Evolutionary conservation across 2,113 vertebrate species (phyloP).

Genomic region (Parus major): DNA sequence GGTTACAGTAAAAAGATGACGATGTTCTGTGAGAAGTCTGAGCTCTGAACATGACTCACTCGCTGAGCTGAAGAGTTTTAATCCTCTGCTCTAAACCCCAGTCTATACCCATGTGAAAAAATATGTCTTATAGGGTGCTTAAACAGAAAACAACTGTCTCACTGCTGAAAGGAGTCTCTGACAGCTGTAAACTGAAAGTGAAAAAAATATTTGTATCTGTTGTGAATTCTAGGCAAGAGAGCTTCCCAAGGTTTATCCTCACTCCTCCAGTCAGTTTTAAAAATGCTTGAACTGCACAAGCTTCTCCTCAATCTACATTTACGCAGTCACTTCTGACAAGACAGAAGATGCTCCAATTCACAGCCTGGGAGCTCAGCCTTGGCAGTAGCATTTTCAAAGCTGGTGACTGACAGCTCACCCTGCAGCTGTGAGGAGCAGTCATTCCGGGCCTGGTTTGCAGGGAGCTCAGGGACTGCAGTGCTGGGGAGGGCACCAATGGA

Average conservation of each 20-base stretch:
- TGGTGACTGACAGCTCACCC: neutral
- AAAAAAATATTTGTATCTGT: neutral
- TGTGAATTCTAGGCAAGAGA: neutral
- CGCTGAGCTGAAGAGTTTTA: neutral
- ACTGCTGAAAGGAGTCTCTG: neutral
- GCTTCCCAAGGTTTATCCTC: neutral
- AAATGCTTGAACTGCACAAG: neutral
- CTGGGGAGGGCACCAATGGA: neutral
- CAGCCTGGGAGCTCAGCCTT: neutral
- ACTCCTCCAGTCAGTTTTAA: neutral
- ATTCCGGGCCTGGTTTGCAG: neutral
- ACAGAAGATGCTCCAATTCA: neutral
- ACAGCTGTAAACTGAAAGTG: neutral
- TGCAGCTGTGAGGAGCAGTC: neutral
- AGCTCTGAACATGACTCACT: neutral
- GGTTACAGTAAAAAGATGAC: neutral
- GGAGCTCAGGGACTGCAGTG: neutral
- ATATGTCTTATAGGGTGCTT: neutral
- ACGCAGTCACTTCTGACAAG: neutral
- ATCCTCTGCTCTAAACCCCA: neutral
- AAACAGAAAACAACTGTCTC: neutral
- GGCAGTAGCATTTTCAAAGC: neutral
- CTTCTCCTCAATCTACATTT: neutral
- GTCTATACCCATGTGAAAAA: neutral
- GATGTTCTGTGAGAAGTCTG: neutral